Base-by-base conservation (phyloP, 1,140 invertebrate genomes). In the Cherax destructor region DNA sequence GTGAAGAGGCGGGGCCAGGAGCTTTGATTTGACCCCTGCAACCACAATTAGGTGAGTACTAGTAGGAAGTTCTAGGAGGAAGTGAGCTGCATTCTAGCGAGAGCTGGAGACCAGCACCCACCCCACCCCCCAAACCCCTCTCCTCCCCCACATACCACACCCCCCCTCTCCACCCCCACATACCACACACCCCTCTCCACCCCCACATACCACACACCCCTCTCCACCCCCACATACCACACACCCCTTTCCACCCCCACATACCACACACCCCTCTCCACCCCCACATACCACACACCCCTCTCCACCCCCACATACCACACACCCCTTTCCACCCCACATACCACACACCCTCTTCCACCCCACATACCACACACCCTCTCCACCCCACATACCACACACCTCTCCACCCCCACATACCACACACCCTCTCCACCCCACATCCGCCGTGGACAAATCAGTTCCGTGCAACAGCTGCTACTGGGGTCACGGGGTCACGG, bases 401-500 rank as follows among this genome's bases (percentile, higher is more conserved):
- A 41, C 76, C 5, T 3, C 77, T 13, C 2, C 11, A 16, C 4
- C 77, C 47, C 77, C 30, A 80, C 52, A 72, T 24, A 72, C 69
- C 69, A 72, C 10, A 4, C 4, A 4, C 4, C 52, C 52, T 13
- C 52, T 10, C 52, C 52, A 56, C 69, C 6, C 69, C 69, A 24
- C 4, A 4, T 6, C 18, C 18, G 13, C 21, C 65, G 11, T 74
- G 47, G n/a, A 65, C 81, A 86, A 86, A 78, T 86, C 65, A 86
- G 74, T 52, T 77, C 52, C n/a, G 10, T 24, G 74, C 24, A 56
- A 72, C 84, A 86, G 74, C 85, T 78, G 74, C 11, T 7, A 9
- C 41, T 5, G 9, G 41, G 49, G 80, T 83, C 80, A 83, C 52
- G 81, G 81, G 49, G 52, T 59, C 56, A 9, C 85, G 30, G 9